Evolutionary conservation across 1,140 invertebrate genomes (phyloP).

Genomic region (Tetranychus cinnabarinus): DNA sequence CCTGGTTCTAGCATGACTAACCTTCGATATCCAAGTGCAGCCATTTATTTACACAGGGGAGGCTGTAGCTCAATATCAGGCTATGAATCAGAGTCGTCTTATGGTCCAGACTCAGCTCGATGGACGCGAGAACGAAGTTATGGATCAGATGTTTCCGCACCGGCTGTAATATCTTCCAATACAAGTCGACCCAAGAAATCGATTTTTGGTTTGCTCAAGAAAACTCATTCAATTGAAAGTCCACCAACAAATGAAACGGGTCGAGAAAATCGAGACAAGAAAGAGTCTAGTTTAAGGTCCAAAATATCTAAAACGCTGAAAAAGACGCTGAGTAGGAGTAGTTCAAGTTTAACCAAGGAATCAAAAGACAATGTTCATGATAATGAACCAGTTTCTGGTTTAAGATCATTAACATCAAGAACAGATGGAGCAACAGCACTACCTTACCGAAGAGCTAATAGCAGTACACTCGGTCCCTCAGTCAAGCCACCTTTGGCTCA

Average conservation of each 20-base stretch:
- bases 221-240: constrained; percentile 49
- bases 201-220: constrained; percentile 30
- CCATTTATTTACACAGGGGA: neutral
- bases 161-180: constrained; percentile 4
- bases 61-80: constrained; percentile 1
- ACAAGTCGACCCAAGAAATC: constrained; percentile 7
- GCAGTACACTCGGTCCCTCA: neutral
- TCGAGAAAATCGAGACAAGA: constrained; percentile 14
- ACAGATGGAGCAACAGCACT: neutral
- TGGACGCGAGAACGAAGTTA: constrained; percentile 1
- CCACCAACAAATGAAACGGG: constrained; percentile 15
- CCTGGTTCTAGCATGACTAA: constrained; percentile 11
- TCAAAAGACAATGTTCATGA: neutral
- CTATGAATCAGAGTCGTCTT: constrained; percentile 13
- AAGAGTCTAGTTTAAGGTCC: constrained; percentile 12
- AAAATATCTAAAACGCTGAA: constrained; percentile 14
- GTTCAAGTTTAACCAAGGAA: neutral
- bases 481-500: neutral
- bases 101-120: constrained; percentile 6
- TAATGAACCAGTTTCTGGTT: neutral
- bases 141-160: constrained; percentile 5
- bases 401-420: neutral
- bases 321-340: constrained; percentile 9
- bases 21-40: neutral
- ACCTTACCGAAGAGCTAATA: neutral